These are phyloP conservation scores for Parapristionchus giblindavisi DNA, from an alignment of 2,888 invertebrate genomes.

Conservation along the genomic window DNA sequence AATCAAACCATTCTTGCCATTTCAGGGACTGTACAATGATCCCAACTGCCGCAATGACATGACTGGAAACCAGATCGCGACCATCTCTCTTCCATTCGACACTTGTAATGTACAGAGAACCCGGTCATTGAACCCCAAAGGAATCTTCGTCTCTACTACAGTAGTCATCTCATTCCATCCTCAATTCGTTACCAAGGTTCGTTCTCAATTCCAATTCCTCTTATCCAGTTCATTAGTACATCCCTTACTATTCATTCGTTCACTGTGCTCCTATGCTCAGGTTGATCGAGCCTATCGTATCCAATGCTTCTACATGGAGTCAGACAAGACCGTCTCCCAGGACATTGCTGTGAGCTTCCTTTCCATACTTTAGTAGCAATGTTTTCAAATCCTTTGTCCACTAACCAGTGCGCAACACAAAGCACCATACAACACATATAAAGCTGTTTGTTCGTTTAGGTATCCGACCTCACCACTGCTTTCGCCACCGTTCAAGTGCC, in stretches of 20 bases:
- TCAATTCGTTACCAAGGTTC: slow-evolving; percentile 41
- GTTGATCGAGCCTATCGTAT: slow-evolving; percentile 64
- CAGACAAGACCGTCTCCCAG: slow-evolving; percentile 64
- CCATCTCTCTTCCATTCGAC: slow-evolving; percentile 31
- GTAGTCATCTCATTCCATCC: slow-evolving; percentile 31
- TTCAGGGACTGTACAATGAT: slow-evolving; percentile 39
- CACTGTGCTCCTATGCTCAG: not conserved
- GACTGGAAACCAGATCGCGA: slow-evolving; percentile 27
- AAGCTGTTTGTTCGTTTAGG: not conserved
- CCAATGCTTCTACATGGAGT: slow-evolving; percentile 69
- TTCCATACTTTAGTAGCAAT: no score
- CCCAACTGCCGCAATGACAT: slow-evolving; percentile 37
- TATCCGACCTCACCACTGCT: slow-evolving; percentile 64
- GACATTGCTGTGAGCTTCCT: slow-evolving; percentile 55
- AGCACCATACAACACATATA: not conserved
- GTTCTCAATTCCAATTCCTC: not conserved
- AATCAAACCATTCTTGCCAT: not conserved
- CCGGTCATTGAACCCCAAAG: slow-evolving; percentile 32
- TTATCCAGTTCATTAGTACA: not conserved
- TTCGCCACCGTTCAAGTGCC: slow-evolving; percentile 65
- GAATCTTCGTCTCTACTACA: slow-evolving; percentile 37
- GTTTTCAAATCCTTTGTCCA: not conserved
- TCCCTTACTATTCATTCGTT: not conserved
- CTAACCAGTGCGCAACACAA: not conserved
- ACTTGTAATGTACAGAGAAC: slow-evolving; percentile 33